A percentile compares a stretch with the other conserved stretches of the same genome.
phyloP scores from a whole-genome alignment of 2,113 vertebrate species.

The Ibidorhyncha struthersii region DNA sequence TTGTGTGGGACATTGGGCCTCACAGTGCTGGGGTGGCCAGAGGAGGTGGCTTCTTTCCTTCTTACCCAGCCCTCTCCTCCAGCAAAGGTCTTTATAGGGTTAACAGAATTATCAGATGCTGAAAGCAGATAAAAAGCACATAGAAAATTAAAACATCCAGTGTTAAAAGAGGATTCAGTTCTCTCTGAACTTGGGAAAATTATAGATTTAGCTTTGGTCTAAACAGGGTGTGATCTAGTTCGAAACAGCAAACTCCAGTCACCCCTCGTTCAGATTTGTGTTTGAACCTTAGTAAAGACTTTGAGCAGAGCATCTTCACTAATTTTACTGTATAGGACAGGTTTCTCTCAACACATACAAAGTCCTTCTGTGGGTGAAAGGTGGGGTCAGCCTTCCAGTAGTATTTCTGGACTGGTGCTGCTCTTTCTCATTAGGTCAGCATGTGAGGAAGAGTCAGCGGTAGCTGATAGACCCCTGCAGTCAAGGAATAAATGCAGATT shows the following conservation, averaged over 20 bases:
- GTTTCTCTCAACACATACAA: background rate
- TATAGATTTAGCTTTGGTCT: background rate
- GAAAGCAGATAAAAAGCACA: background rate
- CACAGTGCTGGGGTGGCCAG: background rate
- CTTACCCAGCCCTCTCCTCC: background rate
- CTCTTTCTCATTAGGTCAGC: background rate
- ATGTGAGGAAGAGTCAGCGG: background rate
- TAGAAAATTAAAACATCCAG: background rate
- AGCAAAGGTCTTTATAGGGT: background rate
- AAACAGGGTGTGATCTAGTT: background rate
- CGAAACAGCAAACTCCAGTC: background rate
- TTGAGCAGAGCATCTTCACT: background rate
- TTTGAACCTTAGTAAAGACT: background rate
- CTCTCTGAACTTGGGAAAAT: background rate
- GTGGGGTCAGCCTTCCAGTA: fast-evolving
- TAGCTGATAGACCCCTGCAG: background rate
- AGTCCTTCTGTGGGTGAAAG: background rate
- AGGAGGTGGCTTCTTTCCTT: background rate
- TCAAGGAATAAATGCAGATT: background rate
- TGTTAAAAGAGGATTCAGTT: background rate
- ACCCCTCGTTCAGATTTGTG: background rate
- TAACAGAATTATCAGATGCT: background rate
- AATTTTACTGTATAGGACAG: background rate
- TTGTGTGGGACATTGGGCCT: background rate
- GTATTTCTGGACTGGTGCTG: background rate